Base-by-base conservation (phyloP, 2,797 vertebrate genomes). In the Chromis chromis region DNA sequence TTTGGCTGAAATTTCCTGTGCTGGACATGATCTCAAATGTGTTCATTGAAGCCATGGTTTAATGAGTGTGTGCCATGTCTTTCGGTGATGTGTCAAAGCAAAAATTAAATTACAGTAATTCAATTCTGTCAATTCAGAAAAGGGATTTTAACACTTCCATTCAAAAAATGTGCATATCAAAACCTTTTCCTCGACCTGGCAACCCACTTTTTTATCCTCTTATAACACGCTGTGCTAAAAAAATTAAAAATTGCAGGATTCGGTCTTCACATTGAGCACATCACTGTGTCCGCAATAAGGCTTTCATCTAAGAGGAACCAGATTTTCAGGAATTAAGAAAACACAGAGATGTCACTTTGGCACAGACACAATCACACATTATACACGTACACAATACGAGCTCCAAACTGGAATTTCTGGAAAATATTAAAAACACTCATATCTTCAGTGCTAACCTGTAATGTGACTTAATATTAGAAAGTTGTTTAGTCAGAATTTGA, bases 241-340 rank as follows among this genome's bases (percentile, higher is more conserved):
- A 31, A 31, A 31, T 31, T 28, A 66, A 54, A 17, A 58, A 39
- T 48, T 2, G 31, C 33, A 36, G 0, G 12, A 49, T 56, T 31
- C 52, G 36, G 65, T 57, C 22, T 56, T 39, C 60, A 52, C 60
- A 44, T 9, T 0, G 53, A 62, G 25, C 31, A 44, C 50, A 49
- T 44, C 54, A 4, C 50, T 58, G 68, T 50, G 28, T 67, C n/a
- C 10, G 5, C 31, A 55, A 61, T 24, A 70, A 56, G 24, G 6
- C 52, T 73, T 62, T 57, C 16, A 46, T 49, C 16, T 39, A 10
- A 70, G 65, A 66, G 17, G 66, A 82, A 72, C 39, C 54, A 33
- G 63, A 53, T 75, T 82, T 87, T 83, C 33, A 25, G 63, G 50
- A 74, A 74, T 74, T 28, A 44, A 55, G 14, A 54, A 63, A 70